These are phyloP conservation scores for Heterohyrax brucei DNA, from an alignment of 2,797 vertebrate species.

Conservation along the genomic window DNA sequence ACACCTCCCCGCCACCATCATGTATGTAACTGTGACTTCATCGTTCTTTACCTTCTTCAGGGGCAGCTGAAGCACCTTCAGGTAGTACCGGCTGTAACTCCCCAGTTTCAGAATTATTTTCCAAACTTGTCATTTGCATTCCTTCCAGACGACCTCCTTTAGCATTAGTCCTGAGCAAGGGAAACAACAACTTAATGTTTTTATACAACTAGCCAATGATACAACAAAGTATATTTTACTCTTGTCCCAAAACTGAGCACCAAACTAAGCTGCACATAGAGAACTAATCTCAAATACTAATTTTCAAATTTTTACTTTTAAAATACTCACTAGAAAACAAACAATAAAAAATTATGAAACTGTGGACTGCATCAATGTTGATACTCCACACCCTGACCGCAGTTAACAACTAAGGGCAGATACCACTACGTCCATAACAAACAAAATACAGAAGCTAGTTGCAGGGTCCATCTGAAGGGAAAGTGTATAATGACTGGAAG, in stretches of 20 bases:
- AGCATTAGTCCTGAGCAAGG: constrained; percentile 82
- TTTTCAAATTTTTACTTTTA: constrained; percentile 42
- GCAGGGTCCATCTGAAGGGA: constrained; percentile 56
- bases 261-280: background rate
- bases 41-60: constrained; percentile 93
- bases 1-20: background rate
- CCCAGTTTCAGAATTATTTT: constrained; percentile 89
- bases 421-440: constrained; percentile 18
- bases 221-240: constrained; percentile 43
- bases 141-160: constrained; percentile 90
- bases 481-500: background rate
- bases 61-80: constrained; percentile 90
- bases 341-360: constrained; percentile 35
- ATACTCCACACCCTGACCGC: background rate
- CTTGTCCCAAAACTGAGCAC: constrained; percentile 35
- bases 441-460: constrained; percentile 41
- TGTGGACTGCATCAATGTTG: background rate
- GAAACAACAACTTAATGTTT: constrained; percentile 45
- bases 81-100: constrained; percentile 88
- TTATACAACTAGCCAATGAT: constrained; percentile 49
- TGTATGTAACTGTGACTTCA: background rate
- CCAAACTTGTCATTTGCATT: constrained; percentile 90
- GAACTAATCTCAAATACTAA: constrained; percentile 10
- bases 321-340: constrained; percentile 36
- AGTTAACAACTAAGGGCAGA: constrained; percentile 54